Percentiles rank a stretch among this genome's conserved stretches.
Conservation (phyloP, 2,113 vertebrate species). For the Cryptotis parvus region DNA sequence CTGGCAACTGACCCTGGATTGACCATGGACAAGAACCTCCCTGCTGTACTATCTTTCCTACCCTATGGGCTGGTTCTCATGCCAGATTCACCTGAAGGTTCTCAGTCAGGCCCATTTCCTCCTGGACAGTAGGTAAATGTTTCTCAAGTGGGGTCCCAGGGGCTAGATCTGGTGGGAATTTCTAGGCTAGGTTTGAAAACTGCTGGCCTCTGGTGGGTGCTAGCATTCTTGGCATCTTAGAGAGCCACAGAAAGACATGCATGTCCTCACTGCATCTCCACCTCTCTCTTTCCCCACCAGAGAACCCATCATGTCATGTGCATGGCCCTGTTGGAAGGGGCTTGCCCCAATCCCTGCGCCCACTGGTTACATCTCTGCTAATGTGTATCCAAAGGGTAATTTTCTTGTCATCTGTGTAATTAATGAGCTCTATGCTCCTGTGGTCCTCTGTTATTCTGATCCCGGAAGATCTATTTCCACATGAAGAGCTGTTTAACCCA, state of each 20-base stretch:
- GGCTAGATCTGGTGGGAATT: too few relatives aligned
- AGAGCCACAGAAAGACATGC: not conserved
- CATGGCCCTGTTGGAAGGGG: conserved; percentile 51
- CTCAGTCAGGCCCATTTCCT: too few relatives aligned
- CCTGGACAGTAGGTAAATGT: too few relatives aligned
- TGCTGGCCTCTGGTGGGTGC: not conserved
- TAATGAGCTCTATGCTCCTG: conserved; percentile 85
- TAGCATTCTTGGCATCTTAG: not conserved
- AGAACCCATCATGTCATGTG: not conserved
- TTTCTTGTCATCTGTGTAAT: conserved; percentile 89
- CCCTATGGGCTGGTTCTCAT: too few relatives aligned
- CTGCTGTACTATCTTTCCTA: too few relatives aligned
- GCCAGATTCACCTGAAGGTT: too few relatives aligned
- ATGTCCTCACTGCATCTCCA: not conserved
- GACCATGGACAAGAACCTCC: too few relatives aligned
- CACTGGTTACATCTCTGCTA: conserved; percentile 77
- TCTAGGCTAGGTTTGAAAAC: too few relatives aligned
- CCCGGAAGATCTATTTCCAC: conserved; percentile 85
- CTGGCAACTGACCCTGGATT: too few relatives aligned
- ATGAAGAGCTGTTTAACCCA: conserved; percentile 89
- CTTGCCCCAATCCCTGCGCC: not conserved
- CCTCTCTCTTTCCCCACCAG: conserved; percentile 24
- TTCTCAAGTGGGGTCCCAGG: too few relatives aligned
- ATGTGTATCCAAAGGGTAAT: conserved; percentile 87
- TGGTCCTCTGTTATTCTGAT: conserved; percentile 86